Percentiles rank a stretch among this genome's conserved stretches.
These are phyloP conservation scores for Coenonympha arcania DNA, from an alignment of 2,888 invertebrate species.

Conservation along the genomic window DNA sequence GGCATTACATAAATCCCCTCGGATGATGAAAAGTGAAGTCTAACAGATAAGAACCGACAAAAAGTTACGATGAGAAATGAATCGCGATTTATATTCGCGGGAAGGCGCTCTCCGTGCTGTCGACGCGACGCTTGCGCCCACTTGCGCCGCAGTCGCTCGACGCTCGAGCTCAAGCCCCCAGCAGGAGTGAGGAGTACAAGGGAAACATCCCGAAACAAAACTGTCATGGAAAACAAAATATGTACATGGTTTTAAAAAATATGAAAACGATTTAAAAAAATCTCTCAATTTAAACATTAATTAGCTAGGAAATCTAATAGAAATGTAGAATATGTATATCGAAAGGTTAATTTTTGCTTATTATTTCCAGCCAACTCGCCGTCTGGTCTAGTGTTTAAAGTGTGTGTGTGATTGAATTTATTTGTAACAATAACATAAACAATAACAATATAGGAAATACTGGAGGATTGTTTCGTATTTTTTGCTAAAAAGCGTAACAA, in stretches of 20 bases:
- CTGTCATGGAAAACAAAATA: too few species aligned
- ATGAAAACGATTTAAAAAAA: too few species aligned
- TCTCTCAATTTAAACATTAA: too few species aligned
- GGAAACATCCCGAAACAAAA: too few species aligned
- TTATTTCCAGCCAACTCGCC: too few species aligned
- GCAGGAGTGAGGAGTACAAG: too few species aligned
- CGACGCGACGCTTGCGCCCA: conserved; percentile 23
- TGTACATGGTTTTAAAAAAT: too few species aligned
- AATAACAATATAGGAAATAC: not conserved
- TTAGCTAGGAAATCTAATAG: too few species aligned
- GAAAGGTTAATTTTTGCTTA: too few species aligned
- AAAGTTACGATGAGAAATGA: conserved; percentile 77
- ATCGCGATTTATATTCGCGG: conserved; percentile 73
- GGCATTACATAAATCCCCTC: conserved; percentile 76
- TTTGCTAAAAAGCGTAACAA: conserved; percentile 27
- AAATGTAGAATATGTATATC: too few species aligned
- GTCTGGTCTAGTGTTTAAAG: too few species aligned
- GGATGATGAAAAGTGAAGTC: conserved; percentile 77
- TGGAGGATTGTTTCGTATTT: conserved; percentile 15
- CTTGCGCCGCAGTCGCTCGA: conserved; percentile 19
- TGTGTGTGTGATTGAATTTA: not conserved
- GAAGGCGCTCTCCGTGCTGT: conserved; percentile 34
- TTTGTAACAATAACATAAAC: not conserved
- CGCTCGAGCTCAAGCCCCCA: too few species aligned
- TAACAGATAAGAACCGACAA: conserved; percentile 77